Conservation (phyloP, 2,113 vertebrate species). For the Nothoprocta perdicaria region DNA sequence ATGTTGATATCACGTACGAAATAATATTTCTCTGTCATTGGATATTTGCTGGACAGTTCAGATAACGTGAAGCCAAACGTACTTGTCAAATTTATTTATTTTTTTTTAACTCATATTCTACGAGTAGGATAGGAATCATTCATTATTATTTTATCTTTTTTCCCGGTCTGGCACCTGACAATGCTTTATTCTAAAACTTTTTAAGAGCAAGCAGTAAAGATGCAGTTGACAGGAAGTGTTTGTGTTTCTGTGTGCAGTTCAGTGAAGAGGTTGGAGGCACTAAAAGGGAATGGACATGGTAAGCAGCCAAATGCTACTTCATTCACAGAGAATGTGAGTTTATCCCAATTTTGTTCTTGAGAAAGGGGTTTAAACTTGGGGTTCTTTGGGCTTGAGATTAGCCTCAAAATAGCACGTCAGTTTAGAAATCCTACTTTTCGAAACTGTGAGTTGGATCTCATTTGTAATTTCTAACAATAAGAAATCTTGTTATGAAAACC, state of each 20-base stretch:
- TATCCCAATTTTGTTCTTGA: conserved; percentile 20
- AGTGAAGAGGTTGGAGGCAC: background rate
- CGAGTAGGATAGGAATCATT: conserved; percentile 15
- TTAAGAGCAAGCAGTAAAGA: background rate
- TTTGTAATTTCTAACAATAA: background rate
- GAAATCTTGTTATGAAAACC: conserved; percentile 6
- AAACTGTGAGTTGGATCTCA: background rate
- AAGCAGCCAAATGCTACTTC: conserved; percentile 38
- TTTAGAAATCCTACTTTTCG: background rate
- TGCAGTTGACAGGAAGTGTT: conserved; percentile 32
- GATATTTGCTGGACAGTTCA: background rate
- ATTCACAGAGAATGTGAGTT: background rate
- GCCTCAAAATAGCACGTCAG: background rate
- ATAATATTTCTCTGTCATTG: background rate
- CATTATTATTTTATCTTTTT: conserved; percentile 1
- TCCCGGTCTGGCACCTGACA: conserved; percentile 18
- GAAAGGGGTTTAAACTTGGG: conserved; percentile 13
- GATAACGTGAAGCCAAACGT: conserved; percentile 34
- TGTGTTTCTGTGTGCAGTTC: background rate
- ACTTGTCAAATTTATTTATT: background rate
- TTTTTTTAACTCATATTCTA: background rate
- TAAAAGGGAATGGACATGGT: background rate
- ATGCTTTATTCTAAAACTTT: background rate
- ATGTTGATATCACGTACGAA: background rate
- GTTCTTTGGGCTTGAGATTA: background rate